These are phyloP conservation scores for Caenorhabditis imperialis DNA, from an alignment of 2,888 invertebrate genomes.

Conservation along the genomic window DNA sequence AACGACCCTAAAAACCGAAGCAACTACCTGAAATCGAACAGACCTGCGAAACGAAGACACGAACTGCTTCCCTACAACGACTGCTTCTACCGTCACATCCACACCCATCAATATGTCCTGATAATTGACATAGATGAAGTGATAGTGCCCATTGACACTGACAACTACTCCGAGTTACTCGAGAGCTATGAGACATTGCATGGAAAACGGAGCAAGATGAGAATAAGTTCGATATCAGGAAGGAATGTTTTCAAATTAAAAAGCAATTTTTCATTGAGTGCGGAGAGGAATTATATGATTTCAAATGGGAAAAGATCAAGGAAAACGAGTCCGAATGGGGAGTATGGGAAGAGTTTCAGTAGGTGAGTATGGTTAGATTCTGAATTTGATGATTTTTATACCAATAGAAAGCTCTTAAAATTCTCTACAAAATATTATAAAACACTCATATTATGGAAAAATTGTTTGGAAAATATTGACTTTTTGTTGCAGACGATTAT, in stretches of 20 bases:
- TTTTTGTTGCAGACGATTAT: too few relatives aligned
- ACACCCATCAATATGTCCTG: slow-evolving; percentile 86
- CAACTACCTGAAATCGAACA: slow-evolving; percentile 88
- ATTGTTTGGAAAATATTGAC: too few relatives aligned
- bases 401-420: too few relatives aligned
- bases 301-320: slow-evolving; percentile 81
- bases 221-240: slow-evolving; percentile 80
- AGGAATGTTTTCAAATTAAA: slow-evolving; percentile 90
- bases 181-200: background rate
- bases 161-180: slow-evolving; percentile 82
- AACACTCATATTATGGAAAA: too few relatives aligned
- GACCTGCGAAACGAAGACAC: slow-evolving; percentile 93
- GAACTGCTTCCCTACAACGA: slow-evolving; percentile 97
- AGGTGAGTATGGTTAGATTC: slow-evolving; percentile 53
- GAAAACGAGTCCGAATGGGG: slow-evolving; percentile 83
- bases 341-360: slow-evolving; percentile 85
- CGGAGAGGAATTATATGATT: slow-evolving; percentile 54
- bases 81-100: slow-evolving; percentile 90
- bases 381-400: too few relatives aligned
- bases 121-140: slow-evolving; percentile 94
- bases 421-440: too few relatives aligned
- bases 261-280: slow-evolving; percentile 36
- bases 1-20: slow-evolving; percentile 84
- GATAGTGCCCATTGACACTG: slow-evolving; percentile 87
- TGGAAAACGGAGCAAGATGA: slow-evolving; percentile 2